phyloP scores from a whole-genome alignment of 2,888 invertebrate species.

The Dryocosmus kuriphilus region DNA sequence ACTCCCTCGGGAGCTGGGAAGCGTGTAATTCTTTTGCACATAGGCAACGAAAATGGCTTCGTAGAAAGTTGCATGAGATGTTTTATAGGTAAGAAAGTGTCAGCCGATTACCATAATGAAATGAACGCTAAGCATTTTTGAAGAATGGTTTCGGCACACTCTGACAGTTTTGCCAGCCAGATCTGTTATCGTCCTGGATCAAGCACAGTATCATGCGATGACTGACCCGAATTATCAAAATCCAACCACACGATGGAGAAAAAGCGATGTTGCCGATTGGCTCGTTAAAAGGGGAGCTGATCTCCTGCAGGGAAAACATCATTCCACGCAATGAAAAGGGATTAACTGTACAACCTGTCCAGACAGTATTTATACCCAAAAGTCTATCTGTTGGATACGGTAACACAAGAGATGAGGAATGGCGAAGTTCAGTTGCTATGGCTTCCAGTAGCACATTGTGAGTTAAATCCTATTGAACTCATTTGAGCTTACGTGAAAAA shows the following conservation, averaged over 20 bases:
- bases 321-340: neutral
- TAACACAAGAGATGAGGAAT: neutral
- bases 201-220: slow-evolving; percentile 46
- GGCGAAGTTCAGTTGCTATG: neutral
- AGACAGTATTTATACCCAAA: neutral
- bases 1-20: no score
- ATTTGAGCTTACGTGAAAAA: neutral
- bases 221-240: slow-evolving; percentile 33
- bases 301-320: neutral
- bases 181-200: slow-evolving; percentile 41
- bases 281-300: neutral
- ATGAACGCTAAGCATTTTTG: slow-evolving; percentile 43
- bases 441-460: neutral
- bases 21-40: no score
- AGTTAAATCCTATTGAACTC: neutral
- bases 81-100: slow-evolving; percentile 36
- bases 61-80: no score
- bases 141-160: slow-evolving; percentile 39
- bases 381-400: neutral
- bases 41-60: no score
- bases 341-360: neutral
- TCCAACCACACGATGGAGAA: slow-evolving; percentile 5
- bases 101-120: slow-evolving; percentile 28
- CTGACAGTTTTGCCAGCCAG: slow-evolving; percentile 41
- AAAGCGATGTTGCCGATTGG: neutral